A percentile compares a stretch with the other conserved stretches of the same genome.
Conservation (phyloP, 2,888 invertebrate species). For the Apotomis turbidana region DNA sequence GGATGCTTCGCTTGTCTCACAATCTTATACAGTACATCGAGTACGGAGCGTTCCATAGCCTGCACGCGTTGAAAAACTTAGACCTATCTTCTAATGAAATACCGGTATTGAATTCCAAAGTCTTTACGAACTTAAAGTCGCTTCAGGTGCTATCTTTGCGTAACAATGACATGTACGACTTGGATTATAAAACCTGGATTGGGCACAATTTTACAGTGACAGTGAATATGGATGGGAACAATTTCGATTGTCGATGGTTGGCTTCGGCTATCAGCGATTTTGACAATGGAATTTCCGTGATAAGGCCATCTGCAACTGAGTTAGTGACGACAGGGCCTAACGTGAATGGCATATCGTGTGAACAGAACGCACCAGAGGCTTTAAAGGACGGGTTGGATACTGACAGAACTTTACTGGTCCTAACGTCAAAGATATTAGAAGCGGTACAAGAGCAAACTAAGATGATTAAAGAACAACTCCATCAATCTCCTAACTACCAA, state of each 20-base stretch:
- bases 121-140: constrained; percentile 65
- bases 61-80: constrained; percentile 55
- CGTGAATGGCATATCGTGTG: constrained; percentile 70
- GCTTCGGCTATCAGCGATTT: constrained; percentile 61
- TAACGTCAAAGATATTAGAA: constrained; percentile 69
- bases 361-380: constrained; percentile 45
- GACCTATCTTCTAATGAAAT: constrained; percentile 62
- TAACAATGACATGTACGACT: constrained; percentile 57
- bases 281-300: constrained; percentile 68
- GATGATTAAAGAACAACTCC: not conserved
- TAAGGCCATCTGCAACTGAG: constrained; percentile 59
- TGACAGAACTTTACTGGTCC: constrained; percentile 69
- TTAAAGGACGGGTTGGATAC: constrained; percentile 39
- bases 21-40: constrained; percentile 61
- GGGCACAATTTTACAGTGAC: constrained; percentile 59
- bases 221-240: constrained; percentile 69
- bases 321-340: constrained; percentile 51
- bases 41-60: constrained; percentile 67
- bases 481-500: not conserved
- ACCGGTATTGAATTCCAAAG: constrained; percentile 61
- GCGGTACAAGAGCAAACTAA: constrained; percentile 69
- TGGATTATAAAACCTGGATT: constrained; percentile 68
- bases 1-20: constrained; percentile 61
- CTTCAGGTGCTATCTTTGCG: constrained; percentile 61
- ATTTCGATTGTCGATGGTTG: constrained; percentile 70